phyloP scores from a whole-genome alignment of 1,140 invertebrate species.

The Marisa cornuarietis region DNA sequence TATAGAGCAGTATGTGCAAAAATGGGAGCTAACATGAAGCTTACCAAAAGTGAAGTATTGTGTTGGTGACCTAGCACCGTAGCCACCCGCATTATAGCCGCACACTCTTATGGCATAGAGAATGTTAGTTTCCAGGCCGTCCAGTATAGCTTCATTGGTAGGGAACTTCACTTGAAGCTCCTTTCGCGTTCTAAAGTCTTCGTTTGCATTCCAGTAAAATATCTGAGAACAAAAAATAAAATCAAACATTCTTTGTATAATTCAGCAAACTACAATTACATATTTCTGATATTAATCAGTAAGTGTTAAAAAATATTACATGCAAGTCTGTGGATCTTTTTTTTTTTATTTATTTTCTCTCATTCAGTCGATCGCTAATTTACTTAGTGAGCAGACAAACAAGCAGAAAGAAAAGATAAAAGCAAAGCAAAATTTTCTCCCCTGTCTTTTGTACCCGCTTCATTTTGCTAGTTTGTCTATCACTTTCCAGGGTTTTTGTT shows the following conservation, averaged over 20 bases:
- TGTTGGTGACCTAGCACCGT: constrained; percentile 42
- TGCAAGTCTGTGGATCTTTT: not conserved
- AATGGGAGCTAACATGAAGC: not conserved
- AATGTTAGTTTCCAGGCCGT: constrained; percentile 32
- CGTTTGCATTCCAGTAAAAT: constrained; percentile 46
- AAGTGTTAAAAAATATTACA: not conserved
- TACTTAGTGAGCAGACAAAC: not conserved
- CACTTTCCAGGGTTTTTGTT: not conserved
- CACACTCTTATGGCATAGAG: constrained; percentile 44
- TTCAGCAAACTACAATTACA: not conserved
- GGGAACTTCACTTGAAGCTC: constrained; percentile 19
- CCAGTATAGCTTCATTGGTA: constrained; percentile 23
- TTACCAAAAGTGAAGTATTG: constrained; percentile 51
- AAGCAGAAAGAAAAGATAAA: not conserved
- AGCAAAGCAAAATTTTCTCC: too few species aligned
- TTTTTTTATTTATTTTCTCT: not conserved
- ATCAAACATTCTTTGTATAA: not conserved
- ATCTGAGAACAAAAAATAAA: constrained; percentile 34
- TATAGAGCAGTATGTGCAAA: too few species aligned
- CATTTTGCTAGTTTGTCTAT: not conserved
- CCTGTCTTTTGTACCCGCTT: not conserved
- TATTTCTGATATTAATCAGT: not conserved
- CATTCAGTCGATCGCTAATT: not conserved
- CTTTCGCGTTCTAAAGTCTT: constrained; percentile 29
- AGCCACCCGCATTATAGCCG: constrained; percentile 40